Evolutionary conservation across 2,888 invertebrate species (phyloP), one percentile per base, ranked within the genome.

Genomic region (Morpho deidamia): DNA sequence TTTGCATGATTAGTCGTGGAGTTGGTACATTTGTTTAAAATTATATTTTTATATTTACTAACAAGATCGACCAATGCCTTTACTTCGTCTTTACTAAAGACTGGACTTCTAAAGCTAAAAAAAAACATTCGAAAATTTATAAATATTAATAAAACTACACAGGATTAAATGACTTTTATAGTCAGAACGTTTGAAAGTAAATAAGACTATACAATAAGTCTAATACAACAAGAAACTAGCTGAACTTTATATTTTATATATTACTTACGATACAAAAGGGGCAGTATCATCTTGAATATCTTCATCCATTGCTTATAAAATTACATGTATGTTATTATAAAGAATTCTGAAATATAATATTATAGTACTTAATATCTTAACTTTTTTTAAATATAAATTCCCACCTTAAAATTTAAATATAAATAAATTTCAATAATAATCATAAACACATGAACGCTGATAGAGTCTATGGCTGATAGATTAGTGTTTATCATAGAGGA

Each of bases 21-120:
- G 51, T 68, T 76, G 2, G 71, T 76, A 0, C 78, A 74, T 71
- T 78, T 85, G 54, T 82, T 83, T n/a, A 82, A 66, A 23, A 89
- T 58, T 44, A 75, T 65, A 11, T 59, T 59, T 70, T 83, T 87
- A 58, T 79, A 73, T 63, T 78, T 80, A 42, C 76, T 74, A 44
- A 86, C 62, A 44, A 85, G 65, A 39, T 74, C 67, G 8, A 87
- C 33, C 8, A 88, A 66, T 1, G 68, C 61, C 58, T 75, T 72
- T 1, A 78, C 61, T 75, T 88, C 88, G 44, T 74, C 67, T 58
- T 69, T 67, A 38, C 63, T 76, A 51, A 81, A 88, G 14, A 64
- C 62, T 7, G 82, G 82, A 58, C 81, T 80, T 52, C 86, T 78
- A 60, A 74, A 70, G 55, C 81, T 70, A 52, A 70, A 37, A 47